A percentile compares a stretch with the other conserved stretches of the same genome.
These are phyloP conservation scores for Melanerpes aurifrons DNA, from an alignment of 2,113 vertebrate species.

Conservation along the genomic window DNA sequence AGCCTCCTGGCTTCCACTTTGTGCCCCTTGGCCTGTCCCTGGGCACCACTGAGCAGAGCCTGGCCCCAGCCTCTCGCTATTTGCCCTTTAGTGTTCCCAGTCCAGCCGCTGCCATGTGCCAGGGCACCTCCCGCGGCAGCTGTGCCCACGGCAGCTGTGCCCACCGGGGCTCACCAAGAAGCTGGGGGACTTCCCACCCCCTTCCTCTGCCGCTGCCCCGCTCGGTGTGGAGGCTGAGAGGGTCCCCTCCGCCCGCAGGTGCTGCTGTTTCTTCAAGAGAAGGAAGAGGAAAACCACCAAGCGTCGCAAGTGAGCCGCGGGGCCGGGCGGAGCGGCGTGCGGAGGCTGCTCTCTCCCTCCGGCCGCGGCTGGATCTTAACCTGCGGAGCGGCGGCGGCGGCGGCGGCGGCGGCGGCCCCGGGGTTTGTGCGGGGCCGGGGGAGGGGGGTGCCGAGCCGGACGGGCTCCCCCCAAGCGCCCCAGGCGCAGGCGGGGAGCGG, in stretches of 20 bases:
- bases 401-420: neutral
- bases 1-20: no score
- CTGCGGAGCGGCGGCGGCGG: neutral
- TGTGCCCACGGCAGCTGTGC: neutral
- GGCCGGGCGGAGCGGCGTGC: neutral
- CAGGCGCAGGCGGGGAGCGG: neutral
- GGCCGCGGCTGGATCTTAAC: conserved; percentile 17
- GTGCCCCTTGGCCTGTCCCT: no score
- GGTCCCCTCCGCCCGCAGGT: conserved; percentile 76
- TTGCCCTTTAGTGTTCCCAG: rapidly evolving
- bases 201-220: rapidly evolving
- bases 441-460: neutral
- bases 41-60: no score
- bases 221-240: rapidly evolving
- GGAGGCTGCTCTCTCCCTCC: conserved; percentile 33
- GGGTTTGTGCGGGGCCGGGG: neutral
- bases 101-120: rapidly evolving
- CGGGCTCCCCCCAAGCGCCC: neutral
- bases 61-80: no score
- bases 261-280: conserved; percentile 99
- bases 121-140: rapidly evolving
- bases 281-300: conserved; percentile 97
- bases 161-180: neutral
- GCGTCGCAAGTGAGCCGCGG: conserved; percentile 88
- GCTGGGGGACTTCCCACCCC: neutral